Evolutionary conservation across 2,888 invertebrate genomes (phyloP).

Genomic region (Zygothrica quintamaculata): DNA sequence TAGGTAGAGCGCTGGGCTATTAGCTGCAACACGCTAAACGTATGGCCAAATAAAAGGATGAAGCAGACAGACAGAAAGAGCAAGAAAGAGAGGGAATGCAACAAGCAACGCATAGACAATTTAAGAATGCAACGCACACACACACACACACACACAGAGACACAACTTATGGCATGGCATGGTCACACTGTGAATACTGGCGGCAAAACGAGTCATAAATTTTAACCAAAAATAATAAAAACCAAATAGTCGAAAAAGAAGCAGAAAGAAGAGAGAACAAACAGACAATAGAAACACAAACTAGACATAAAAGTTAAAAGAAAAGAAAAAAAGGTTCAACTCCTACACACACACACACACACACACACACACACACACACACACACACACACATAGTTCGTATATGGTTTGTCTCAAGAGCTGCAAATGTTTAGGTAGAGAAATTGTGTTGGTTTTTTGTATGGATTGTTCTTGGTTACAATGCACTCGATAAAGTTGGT

Average conservation of each 20-base stretch:
- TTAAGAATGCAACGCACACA: constrained; percentile 45
- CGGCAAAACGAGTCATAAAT: constrained; percentile 66
- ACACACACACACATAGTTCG: constrained; percentile 36
- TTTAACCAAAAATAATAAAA: constrained; percentile 74
- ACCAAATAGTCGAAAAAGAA: constrained; percentile 71
- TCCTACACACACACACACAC: constrained; percentile 17
- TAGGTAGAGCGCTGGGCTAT: constrained; percentile 56
- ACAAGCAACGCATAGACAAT: constrained; percentile 72
- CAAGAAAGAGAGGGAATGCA: constrained; percentile 13
- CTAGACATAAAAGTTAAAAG: constrained; percentile 34
- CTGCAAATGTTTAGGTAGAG: constrained; percentile 55
- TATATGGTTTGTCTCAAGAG: constrained; percentile 40
- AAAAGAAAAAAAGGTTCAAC: constrained; percentile 50
- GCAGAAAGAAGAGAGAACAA: constrained; percentile 2
- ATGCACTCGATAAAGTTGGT: constrained; percentile 50
- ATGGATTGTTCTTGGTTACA: constrained; percentile 28
- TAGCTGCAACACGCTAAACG: constrained; percentile 63
- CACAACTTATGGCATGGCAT: too few species aligned
- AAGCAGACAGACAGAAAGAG: background rate
- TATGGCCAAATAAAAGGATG: constrained; percentile 66
- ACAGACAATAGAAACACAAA: constrained; percentile 8
- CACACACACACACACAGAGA: too few species aligned
- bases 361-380: constrained; percentile 18
- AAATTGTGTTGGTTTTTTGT: constrained; percentile 42
- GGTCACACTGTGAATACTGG: constrained; percentile 60